Evolutionary conservation across 2,888 invertebrate genomes (phyloP).

Genomic region (Lycia hirtaria): DNA sequence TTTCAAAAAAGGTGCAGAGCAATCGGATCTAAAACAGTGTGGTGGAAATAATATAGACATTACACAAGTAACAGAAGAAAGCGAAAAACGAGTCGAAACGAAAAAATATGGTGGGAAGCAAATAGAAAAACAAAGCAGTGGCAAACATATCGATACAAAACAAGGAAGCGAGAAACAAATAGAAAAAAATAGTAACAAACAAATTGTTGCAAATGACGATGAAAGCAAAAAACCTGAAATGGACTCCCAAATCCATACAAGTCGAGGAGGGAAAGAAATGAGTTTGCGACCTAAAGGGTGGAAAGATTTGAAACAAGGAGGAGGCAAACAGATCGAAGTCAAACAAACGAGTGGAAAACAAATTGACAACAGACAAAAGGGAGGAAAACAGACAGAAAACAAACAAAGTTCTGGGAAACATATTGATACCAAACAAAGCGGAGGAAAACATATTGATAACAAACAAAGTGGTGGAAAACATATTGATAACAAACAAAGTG

Average conservation of each 20-base stretch:
- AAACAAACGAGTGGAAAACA: conserved; percentile 7
- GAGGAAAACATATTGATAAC: background rate
- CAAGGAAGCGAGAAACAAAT: background rate
- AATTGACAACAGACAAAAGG: background rate
- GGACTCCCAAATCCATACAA: background rate
- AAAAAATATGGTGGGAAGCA: background rate
- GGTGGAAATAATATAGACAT: background rate
- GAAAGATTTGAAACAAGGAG: conserved; percentile 9
- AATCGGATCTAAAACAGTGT: background rate
- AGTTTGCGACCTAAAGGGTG: conserved; percentile 4
- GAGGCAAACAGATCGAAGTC: background rate
- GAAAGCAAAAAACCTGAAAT: background rate
- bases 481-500: background rate
- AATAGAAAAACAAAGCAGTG: background rate
- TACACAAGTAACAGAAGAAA: background rate
- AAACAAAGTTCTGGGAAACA: background rate
- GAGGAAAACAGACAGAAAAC: background rate
- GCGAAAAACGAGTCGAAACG: background rate
- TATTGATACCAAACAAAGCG: background rate
- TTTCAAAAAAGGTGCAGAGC: background rate
- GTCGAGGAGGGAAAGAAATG: conserved; percentile 9
- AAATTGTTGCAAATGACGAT: background rate
- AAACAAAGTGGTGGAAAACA: background rate
- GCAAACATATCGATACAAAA: too few relatives aligned
- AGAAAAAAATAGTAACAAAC: background rate